Percentiles rank a stretch among this genome's conserved stretches.
phyloP scores from a whole-genome alignment of 92 coral and sea anemone genomes.

The Porites lobata region DNA sequence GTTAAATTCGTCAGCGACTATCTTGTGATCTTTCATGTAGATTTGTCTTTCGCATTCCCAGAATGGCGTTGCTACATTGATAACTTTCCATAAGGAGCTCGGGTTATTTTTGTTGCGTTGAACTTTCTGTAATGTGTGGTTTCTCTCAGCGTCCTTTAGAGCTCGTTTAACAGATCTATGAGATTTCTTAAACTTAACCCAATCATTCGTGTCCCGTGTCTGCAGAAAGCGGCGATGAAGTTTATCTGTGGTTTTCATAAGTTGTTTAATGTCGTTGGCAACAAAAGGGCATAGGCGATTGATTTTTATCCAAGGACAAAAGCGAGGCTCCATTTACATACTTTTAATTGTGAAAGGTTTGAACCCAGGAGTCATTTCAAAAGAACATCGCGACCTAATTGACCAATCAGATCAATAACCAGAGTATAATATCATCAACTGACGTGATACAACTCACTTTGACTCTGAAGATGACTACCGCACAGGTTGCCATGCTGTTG shows the following conservation, averaged over 20 bases:
- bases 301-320: too few species aligned
- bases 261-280: slow-evolving; percentile 57
- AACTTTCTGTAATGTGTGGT: slow-evolving; percentile 14
- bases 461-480: too few species aligned
- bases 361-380: too few species aligned
- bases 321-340: too few species aligned
- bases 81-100: slow-evolving; percentile 40
- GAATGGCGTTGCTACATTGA: slow-evolving; percentile 14
- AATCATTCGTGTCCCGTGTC: background rate
- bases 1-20: background rate
- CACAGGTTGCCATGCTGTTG: too few species aligned
- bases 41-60: slow-evolving; percentile 26
- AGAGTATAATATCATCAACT: too few species aligned
- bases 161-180: background rate
- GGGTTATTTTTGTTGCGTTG: slow-evolving; percentile 41
- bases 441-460: too few species aligned
- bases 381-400: too few species aligned
- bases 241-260: slow-evolving; percentile 1
- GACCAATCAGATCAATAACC: too few species aligned
- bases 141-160: slow-evolving; percentile 15
- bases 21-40: slow-evolving; percentile 38
- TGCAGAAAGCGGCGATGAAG: background rate
- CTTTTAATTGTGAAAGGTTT: too few species aligned
- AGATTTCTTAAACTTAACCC: background rate
- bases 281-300: slow-evolving; percentile 42